These are phyloP conservation scores for Plestiodon gilberti DNA, from an alignment of 2,113 vertebrate species.

Conservation along the genomic window DNA sequence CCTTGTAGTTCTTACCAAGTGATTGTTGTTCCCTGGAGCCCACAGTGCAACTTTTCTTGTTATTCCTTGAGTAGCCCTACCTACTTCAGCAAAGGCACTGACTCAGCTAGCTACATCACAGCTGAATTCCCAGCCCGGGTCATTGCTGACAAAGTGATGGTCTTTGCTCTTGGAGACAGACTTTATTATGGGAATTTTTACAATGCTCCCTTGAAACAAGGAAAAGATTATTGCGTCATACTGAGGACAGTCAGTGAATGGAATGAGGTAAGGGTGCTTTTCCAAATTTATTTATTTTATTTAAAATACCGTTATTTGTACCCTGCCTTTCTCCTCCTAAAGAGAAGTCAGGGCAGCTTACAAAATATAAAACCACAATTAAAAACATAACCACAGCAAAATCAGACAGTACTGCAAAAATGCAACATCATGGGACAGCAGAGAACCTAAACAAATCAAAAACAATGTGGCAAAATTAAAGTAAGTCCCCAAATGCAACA, in stretches of 20 bases:
- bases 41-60: conserved; percentile 83
- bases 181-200: conserved; percentile 85
- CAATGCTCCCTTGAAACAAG: conserved; percentile 87
- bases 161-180: conserved; percentile 86
- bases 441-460: no score
- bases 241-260: conserved; percentile 87
- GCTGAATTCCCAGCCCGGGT: conserved; percentile 81
- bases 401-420: no score
- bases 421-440: no score
- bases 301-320: not conserved
- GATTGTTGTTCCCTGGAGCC: conserved; percentile 83
- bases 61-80: conserved; percentile 70
- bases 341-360: not conserved
- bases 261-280: conserved; percentile 81
- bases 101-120: conserved; percentile 77
- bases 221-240: conserved; percentile 86
- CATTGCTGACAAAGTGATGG: conserved; percentile 75
- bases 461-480: no score
- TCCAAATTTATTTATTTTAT: conserved; percentile 16
- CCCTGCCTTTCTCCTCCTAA: not conserved
- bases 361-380: not conserved
- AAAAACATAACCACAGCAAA: not conserved
- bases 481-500: no score
- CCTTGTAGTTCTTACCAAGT: conserved; percentile 90
- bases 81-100: conserved; percentile 71